These are phyloP conservation scores for Scytalopus superciliaris DNA, from an alignment of 2,113 vertebrate genomes.

Conservation along the genomic window DNA sequence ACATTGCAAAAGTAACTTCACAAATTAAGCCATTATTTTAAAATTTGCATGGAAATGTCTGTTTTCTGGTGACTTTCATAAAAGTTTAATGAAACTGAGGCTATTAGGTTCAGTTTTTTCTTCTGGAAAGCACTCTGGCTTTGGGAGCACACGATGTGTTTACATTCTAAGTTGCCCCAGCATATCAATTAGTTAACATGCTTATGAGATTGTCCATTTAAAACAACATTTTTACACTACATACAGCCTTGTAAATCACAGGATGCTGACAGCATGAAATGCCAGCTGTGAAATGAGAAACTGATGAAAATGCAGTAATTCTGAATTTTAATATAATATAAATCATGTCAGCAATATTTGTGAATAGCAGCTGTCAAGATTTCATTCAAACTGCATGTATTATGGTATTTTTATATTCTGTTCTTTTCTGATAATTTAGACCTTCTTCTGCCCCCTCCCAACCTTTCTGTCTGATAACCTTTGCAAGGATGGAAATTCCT, in stretches of 20 bases:
- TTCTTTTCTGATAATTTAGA: slow-evolving; percentile 69
- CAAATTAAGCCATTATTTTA: slow-evolving; percentile 39
- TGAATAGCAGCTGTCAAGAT: slow-evolving; percentile 80
- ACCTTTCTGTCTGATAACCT: slow-evolving; percentile 33
- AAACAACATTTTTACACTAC: slow-evolving; percentile 56
- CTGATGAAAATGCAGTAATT: slow-evolving; percentile 80
- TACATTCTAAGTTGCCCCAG: slow-evolving; percentile 49
- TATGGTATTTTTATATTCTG: slow-evolving; percentile 75
- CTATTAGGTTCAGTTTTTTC: slow-evolving; percentile 32
- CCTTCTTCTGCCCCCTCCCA: not conserved
- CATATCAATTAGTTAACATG: slow-evolving; percentile 70
- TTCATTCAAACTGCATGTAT: slow-evolving; percentile 70
- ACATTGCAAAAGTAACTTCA: slow-evolving; percentile 17
- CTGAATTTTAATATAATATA: slow-evolving; percentile 82
- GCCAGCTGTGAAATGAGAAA: slow-evolving; percentile 85
- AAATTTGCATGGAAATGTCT: slow-evolving; percentile 64
- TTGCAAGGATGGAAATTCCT: slow-evolving; percentile 7
- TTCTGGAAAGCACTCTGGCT: not conserved
- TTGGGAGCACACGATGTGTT: slow-evolving; percentile 43
- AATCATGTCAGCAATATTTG: slow-evolving; percentile 80
- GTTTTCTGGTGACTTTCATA: slow-evolving; percentile 53
- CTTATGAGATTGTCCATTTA: slow-evolving; percentile 69
- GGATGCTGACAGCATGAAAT: slow-evolving; percentile 84
- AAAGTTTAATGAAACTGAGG: slow-evolving; percentile 51
- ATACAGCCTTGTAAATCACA: slow-evolving; percentile 71